These are phyloP conservation scores for Drosophila anomelani DNA, from an alignment of 2,888 invertebrate species.

Conservation along the genomic window DNA sequence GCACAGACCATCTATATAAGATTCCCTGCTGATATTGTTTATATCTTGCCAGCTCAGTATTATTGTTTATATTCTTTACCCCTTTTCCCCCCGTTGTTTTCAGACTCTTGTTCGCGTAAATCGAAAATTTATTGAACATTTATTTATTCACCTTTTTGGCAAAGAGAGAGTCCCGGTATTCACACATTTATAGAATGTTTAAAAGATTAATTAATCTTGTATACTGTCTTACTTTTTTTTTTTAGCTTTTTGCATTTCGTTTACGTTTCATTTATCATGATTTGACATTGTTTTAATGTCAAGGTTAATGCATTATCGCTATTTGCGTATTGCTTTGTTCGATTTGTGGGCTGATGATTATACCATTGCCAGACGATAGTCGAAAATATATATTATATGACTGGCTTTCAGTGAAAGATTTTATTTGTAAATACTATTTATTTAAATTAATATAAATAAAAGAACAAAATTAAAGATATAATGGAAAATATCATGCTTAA, in stretches of 20 bases:
- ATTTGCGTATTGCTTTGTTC: slow-evolving; percentile 17
- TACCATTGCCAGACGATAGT: not conserved
- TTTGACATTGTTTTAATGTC: slow-evolving; percentile 74
- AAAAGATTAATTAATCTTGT: slow-evolving; percentile 33
- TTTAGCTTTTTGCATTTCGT: slow-evolving; percentile 19
- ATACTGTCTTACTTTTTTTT: slow-evolving; percentile 12
- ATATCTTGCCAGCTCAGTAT: slow-evolving; percentile 18
- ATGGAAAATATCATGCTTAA: no score
- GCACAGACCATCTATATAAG: not conserved
- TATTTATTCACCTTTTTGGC: slow-evolving; percentile 23
- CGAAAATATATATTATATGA: not conserved
- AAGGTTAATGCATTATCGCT: slow-evolving; percentile 58
- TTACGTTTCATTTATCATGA: slow-evolving; percentile 50
- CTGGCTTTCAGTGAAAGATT: not conserved
- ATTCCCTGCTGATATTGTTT: slow-evolving; percentile 28
- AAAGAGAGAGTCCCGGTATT: slow-evolving; percentile 17
- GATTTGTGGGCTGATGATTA: slow-evolving; percentile 10
- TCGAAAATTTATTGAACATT: slow-evolving; percentile 38
- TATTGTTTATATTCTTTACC: slow-evolving; percentile 21
- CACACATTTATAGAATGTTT: slow-evolving; percentile 19
- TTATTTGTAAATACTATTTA: not conserved
- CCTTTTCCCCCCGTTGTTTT: not conserved
- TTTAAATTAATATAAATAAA: not conserved
- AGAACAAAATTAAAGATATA: not conserved
- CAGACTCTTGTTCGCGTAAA: slow-evolving; percentile 4